Conservation (phyloP, 1,140 invertebrate species). For the Manduca sexta region DNA sequence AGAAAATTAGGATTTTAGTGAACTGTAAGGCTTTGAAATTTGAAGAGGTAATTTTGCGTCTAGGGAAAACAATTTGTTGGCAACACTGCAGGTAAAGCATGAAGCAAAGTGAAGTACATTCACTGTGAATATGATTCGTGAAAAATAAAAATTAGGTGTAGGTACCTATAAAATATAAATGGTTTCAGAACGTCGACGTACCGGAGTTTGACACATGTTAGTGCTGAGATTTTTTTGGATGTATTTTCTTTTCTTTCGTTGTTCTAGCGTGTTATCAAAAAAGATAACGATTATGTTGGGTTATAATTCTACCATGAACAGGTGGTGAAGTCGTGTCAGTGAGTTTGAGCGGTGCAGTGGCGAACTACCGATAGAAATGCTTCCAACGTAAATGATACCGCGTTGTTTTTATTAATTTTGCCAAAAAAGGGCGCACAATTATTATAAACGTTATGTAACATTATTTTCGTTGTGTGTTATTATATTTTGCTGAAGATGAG, state of each 20-base stretch:
- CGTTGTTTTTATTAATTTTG: slow-evolving; percentile 53
- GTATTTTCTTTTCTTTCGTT: slow-evolving; percentile 39
- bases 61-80: no score
- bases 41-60: no score
- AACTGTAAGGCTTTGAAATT: no score
- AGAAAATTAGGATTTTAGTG: no score
- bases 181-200: slow-evolving; percentile 10
- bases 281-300: slow-evolving; percentile 52
- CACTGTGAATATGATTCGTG: no score
- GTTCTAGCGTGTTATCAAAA: slow-evolving; percentile 58
- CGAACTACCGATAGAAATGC: slow-evolving; percentile 30
- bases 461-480: slow-evolving; percentile 35
- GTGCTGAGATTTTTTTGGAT: slow-evolving; percentile 23
- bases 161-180: no score
- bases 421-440: slow-evolving; percentile 41
- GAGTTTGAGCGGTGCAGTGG: slow-evolving; percentile 9
- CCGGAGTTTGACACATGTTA: slow-evolving; percentile 21
- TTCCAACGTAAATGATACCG: slow-evolving; percentile 39
- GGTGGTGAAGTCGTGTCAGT: slow-evolving; percentile 21
- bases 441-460: slow-evolving; percentile 67
- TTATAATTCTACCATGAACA: slow-evolving; percentile 26
- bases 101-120: no score
- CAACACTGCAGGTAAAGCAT: no score
- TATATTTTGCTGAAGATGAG: slow-evolving; percentile 78
- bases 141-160: neutral